A percentile compares a stretch with the other conserved stretches of the same genome.
phyloP scores from a whole-genome alignment of 2,797 vertebrate species.

The Masticophis lateralis region DNA sequence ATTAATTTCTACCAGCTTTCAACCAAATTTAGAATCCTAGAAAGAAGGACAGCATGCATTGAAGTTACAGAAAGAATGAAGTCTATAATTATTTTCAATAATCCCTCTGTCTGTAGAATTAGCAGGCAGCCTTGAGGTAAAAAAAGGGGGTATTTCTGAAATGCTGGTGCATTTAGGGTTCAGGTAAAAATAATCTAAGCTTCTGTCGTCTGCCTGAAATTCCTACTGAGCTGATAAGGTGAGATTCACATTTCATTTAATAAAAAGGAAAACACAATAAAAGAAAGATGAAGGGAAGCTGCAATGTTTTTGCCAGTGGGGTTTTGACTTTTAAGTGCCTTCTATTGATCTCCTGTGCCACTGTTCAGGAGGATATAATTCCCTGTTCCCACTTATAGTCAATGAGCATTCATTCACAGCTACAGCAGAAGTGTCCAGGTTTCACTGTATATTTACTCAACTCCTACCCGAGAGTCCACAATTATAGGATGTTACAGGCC shows the following conservation, averaged over 20 bases:
- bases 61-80: constrained; percentile 11
- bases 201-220: background rate
- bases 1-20: constrained; percentile 32
- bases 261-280: background rate
- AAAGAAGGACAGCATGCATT: constrained; percentile 3
- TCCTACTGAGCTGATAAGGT: background rate
- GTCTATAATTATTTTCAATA: constrained; percentile 33
- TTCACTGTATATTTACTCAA: background rate
- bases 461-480: background rate
- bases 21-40: constrained; percentile 37
- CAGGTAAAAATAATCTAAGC: background rate
- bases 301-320: background rate
- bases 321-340: background rate
- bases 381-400: background rate
- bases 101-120: constrained; percentile 20
- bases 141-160: constrained; percentile 3
- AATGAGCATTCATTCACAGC: background rate
- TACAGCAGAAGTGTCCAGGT: background rate
- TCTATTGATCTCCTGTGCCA: background rate
- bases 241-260: background rate
- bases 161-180: background rate
- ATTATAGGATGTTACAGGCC: background rate
- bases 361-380: background rate
- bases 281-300: background rate
- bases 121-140: background rate